Evolutionary conservation across 1,140 invertebrate genomes (phyloP), one percentile per base, ranked within the genome.

Genomic region (Heliconius nattereri): DNA sequence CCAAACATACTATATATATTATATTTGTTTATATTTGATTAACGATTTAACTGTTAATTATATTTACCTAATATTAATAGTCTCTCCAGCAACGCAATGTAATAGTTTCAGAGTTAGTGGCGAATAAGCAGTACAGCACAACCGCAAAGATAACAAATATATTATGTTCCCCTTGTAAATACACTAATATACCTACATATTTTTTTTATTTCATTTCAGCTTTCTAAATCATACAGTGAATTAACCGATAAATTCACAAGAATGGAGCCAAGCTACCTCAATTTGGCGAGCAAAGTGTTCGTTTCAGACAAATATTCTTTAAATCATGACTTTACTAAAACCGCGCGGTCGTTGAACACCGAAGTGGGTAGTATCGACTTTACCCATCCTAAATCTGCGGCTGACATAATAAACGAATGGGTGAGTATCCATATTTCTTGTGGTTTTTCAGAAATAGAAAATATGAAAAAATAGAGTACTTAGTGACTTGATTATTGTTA

Each of bases 331-430:
- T 88, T 88, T 77, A 23, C 70, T 1, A 37, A 60, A 0, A 52
- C 71, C 3, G 81, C 82, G n/a, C 60, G 37, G 2, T 23, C 71
- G 0, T 88, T 84, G 78, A 78, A 75, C 3, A 85, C 81, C 71
- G 87, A 85, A 26, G 81, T 87, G 6, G 86, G 84, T 19, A 74
- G 37, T 11, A 71, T 88, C 37, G 73, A 88, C 71, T 87, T 88
- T 60, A 0, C 19, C 1, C 54, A 86, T 32, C 49, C 26, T 0
- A 79, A 81, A 20, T 72, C 82, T 1, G 66, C 76, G 29, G 84
- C 84, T 5, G 81, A 81, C 13, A 49, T 11, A 29, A 88, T 88
- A 49, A 88, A 88, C 40, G n/a, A 84, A 72, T 88, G 87, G 87
- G 87, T 87, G 77, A 78, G 78, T 32, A 78, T 13, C 83, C 49